These are phyloP conservation scores for Macroglossus sobrinus DNA, from an alignment of 2,113 vertebrate genomes.

Conservation along the genomic window DNA sequence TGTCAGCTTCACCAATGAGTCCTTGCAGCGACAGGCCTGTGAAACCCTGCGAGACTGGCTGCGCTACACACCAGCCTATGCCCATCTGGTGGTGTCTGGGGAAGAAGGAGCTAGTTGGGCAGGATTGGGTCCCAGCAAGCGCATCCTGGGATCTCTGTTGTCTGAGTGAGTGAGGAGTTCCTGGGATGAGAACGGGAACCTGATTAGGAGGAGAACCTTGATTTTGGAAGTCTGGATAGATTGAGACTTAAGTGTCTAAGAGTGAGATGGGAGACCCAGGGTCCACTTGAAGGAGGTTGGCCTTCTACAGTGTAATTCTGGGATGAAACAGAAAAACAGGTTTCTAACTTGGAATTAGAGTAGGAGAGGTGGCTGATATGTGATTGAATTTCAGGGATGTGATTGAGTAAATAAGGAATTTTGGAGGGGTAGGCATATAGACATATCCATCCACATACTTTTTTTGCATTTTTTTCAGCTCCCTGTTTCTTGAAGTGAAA, in stretches of 20 bases:
- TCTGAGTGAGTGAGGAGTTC: slow-evolving; percentile 89
- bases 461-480: slow-evolving; percentile 79
- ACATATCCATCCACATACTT: background rate
- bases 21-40: slow-evolving; percentile 97
- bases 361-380: background rate
- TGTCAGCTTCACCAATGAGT: slow-evolving; percentile 98
- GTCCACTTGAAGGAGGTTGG: background rate
- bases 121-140: slow-evolving; percentile 84
- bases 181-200: background rate
- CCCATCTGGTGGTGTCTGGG: slow-evolving; percentile 83
- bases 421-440: background rate
- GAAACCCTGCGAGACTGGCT: slow-evolving; percentile 96
- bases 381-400: background rate
- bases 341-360: background rate
- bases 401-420: background rate
- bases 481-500: slow-evolving; percentile 93
- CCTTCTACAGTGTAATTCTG: background rate
- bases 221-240: background rate
- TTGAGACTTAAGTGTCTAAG: background rate
- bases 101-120: slow-evolving; percentile 66
- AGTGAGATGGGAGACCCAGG: background rate
- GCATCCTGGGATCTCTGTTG: slow-evolving; percentile 90
- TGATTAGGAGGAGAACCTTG: background rate
- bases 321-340: background rate
- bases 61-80: slow-evolving; percentile 90